Evolutionary conservation across 2,113 vertebrate species (phyloP).

Genomic region (Microcebus griseorufus): DNA sequence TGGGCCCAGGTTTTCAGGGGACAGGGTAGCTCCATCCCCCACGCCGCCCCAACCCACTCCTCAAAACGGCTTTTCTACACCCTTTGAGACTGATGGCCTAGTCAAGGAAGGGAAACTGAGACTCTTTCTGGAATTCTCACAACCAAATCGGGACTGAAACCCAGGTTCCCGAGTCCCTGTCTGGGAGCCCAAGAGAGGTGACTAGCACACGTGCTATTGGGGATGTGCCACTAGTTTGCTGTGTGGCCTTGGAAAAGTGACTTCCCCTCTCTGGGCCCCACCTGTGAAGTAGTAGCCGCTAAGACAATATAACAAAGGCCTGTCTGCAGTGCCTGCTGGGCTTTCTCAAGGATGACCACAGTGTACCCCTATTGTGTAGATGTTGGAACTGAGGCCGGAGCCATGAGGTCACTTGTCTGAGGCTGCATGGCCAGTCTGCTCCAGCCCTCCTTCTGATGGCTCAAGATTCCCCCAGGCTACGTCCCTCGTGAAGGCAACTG

Average conservation of each 20-base stretch:
- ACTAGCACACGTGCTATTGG: neutral
- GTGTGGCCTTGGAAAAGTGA: slow-evolving; percentile 29
- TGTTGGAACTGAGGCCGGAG: neutral
- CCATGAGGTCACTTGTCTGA: neutral
- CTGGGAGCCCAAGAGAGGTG: neutral
- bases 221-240: neutral
- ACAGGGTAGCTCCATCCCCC: neutral
- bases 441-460: neutral
- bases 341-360: neutral
- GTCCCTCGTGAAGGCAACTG: neutral
- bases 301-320: neutral
- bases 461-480: neutral
- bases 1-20: neutral
- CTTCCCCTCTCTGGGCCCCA: neutral
- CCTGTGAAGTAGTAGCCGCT: neutral
- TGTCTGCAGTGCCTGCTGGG: neutral
- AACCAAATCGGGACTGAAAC: neutral
- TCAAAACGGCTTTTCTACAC: neutral
- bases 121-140: neutral
- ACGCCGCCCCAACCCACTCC: neutral
- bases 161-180: neutral
- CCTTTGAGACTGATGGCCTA: neutral
- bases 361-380: neutral
- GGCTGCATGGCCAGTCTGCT: neutral
- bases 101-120: neutral